Evolutionary conservation across 2,113 vertebrate species (phyloP).

Genomic region (Setophaga coronata): DNA sequence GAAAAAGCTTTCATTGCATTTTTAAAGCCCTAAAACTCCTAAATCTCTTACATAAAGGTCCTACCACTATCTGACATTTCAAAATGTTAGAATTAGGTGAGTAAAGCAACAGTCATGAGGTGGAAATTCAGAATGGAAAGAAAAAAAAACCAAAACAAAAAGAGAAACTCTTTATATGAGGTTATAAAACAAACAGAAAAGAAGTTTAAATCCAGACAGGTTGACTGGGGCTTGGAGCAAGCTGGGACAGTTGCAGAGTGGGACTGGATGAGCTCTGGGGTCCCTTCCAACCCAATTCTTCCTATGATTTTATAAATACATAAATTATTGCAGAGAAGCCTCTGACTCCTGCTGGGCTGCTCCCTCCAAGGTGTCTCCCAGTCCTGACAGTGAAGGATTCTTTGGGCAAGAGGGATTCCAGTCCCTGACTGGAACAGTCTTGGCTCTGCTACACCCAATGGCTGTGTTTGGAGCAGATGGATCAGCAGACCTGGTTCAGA

Average conservation of each 20-base stretch:
- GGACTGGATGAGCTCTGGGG: neutral
- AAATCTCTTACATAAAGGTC: neutral
- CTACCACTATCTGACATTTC: neutral
- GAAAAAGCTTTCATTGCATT: neutral
- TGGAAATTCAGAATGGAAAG: neutral
- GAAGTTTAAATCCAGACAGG: neutral
- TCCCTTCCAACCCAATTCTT: neutral
- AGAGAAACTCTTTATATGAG: neutral
- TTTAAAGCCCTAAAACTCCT: rapidly evolving
- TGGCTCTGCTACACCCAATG: rapidly evolving
- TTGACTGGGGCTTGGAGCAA: neutral
- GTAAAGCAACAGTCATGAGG: neutral
- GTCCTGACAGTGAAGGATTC: neutral
- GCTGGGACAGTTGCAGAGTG: neutral
- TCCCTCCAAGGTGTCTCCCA: rapidly evolving
- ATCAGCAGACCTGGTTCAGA: neutral
- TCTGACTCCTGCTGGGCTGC: rapidly evolving
- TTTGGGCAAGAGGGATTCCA: neutral
- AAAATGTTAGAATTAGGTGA: neutral
- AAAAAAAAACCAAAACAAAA: rapidly evolving
- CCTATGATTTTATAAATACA: neutral
- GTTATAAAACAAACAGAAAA: neutral
- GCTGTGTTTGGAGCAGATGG: neutral
- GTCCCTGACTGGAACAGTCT: neutral
- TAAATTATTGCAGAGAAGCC: neutral